These are phyloP conservation scores for Alviniconcha marisindica DNA, from an alignment of 1,140 invertebrate genomes.

Conservation along the genomic window DNA sequence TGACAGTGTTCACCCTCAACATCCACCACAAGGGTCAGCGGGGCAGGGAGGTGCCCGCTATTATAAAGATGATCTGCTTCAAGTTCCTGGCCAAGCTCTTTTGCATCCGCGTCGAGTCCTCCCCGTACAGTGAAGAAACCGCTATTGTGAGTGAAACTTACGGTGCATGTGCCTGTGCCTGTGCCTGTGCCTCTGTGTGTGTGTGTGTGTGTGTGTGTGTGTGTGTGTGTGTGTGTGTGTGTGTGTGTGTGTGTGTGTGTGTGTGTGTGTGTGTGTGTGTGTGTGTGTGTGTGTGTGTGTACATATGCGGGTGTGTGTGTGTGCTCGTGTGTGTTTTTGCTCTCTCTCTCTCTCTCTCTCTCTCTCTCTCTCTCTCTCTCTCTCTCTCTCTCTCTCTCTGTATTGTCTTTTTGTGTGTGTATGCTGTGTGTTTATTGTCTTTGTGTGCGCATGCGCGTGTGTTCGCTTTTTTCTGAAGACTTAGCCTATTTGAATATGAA, in stretches of 20 bases:
- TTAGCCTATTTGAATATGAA: no score
- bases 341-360: no score
- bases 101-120: slow-evolving; percentile 76
- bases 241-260: not conserved
- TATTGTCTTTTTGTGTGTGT: no score
- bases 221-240: not conserved
- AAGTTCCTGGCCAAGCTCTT: slow-evolving; percentile 78
- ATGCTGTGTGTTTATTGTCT: not conserved
- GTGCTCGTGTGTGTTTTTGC: not conserved
- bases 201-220: not conserved
- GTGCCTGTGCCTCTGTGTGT: not conserved
- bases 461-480: no score
- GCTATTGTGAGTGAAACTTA: not conserved
- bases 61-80: slow-evolving; percentile 83
- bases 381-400: no score
- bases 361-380: no score
- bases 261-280: not conserved
- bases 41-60: slow-evolving; percentile 85
- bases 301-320: not conserved
- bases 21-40: slow-evolving; percentile 90
- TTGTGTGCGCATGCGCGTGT: not conserved
- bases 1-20: slow-evolving; percentile 86
- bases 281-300: slow-evolving; percentile 1
- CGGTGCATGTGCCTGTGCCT: not conserved
- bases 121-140: not conserved